A percentile compares a stretch with the other conserved stretches of the same genome.
Conservation (phyloP, 2,888 invertebrate genomes). For the Alviniconcha strummeri region DNA sequence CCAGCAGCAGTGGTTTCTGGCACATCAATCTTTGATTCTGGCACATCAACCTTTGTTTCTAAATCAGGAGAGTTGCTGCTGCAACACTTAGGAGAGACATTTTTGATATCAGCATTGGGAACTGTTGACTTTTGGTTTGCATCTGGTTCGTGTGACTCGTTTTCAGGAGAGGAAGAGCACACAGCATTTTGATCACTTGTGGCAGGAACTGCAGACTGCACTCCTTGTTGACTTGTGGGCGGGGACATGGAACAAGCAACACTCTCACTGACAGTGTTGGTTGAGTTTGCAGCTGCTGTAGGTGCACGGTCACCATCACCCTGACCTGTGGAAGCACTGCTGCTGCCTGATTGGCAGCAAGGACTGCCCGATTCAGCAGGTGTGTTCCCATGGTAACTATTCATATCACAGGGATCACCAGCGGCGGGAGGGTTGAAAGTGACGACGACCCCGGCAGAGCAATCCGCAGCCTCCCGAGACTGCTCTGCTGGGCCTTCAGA, state of each 20-base stretch:
- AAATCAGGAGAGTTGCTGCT: no score
- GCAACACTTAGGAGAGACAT: no score
- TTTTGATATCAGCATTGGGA: no score
- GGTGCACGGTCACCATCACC: neutral
- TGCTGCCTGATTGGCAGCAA: neutral
- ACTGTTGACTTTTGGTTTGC: no score
- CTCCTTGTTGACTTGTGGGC: neutral
- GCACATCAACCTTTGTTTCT: no score
- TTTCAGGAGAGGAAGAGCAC: constrained; percentile 13
- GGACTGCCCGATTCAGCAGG: neutral
- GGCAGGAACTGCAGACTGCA: neutral
- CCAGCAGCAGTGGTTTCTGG: no score
- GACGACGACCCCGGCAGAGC: constrained; percentile 46
- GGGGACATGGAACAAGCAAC: neutral
- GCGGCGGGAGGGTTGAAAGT: constrained; percentile 31
- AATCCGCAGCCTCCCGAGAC: constrained; percentile 43
- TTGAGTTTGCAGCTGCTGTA: no score
- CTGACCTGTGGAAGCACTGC: neutral
- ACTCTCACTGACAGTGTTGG: constrained; percentile 10
- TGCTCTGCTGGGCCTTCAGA: constrained; percentile 52
- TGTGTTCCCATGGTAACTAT: neutral
- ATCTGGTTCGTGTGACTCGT: neutral
- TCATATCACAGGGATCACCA: neutral
- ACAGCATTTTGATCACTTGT: constrained; percentile 1
- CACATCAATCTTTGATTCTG: no score